phyloP scores from a whole-genome alignment of 2,888 invertebrate species.

The Xestobium rufovillosum region DNA sequence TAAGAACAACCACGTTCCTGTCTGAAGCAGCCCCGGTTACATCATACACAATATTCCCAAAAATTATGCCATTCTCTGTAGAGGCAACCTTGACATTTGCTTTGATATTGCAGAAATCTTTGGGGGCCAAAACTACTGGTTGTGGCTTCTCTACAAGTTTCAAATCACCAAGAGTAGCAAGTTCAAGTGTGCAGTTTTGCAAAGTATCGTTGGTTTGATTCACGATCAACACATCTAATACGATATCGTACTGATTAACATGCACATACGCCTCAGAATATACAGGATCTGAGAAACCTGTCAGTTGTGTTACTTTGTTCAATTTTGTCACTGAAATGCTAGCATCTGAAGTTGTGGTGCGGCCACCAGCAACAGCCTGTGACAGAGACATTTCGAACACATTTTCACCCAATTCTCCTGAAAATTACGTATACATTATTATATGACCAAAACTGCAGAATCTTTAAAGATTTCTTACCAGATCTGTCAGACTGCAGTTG shows the following conservation, averaged over 20 bases:
- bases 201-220: constrained; percentile 98
- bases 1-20: constrained; percentile 94
- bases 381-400: constrained; percentile 91
- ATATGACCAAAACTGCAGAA: constrained; percentile 45
- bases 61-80: constrained; percentile 99
- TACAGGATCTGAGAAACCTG: constrained; percentile 98
- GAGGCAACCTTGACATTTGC: constrained; percentile 99
- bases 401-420: constrained; percentile 54
- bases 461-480: constrained; percentile 41
- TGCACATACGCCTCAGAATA: constrained; percentile 99
- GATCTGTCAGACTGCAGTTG: constrained; percentile 59
- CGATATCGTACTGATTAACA: constrained; percentile 98
- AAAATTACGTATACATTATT: constrained; percentile 28
- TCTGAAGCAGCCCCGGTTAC: constrained; percentile 88
- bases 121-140: constrained; percentile 89
- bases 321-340: constrained; percentile 53
- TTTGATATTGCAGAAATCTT: constrained; percentile 97
- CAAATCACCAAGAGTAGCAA: constrained; percentile 95
- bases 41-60: constrained; percentile 98
- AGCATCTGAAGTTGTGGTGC: constrained; percentile 41
- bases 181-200: constrained; percentile 94
- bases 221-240: constrained; percentile 93
- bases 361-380: constrained; percentile 59
- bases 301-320: constrained; percentile 83
- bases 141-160: constrained; percentile 97